Conservation (phyloP, 2,888 invertebrate genomes). For the Volucella inflata region DNA sequence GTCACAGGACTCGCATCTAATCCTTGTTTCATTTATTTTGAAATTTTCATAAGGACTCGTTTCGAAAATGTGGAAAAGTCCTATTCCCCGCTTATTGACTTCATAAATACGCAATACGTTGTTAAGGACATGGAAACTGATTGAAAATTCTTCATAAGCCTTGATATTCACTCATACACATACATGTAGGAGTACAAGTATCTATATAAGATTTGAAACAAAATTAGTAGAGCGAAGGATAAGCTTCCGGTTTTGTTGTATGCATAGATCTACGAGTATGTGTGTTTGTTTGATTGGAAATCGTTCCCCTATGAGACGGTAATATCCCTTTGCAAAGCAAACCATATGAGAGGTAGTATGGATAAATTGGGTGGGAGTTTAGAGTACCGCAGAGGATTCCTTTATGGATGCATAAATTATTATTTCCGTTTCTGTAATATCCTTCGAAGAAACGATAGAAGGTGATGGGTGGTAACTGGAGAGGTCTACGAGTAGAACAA, state of each 20-base stretch:
- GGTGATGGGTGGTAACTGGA: background rate
- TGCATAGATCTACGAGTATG: too few species aligned
- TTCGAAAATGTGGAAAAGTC: slow-evolving; percentile 16
- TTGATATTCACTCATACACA: slow-evolving; percentile 8
- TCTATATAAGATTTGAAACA: background rate
- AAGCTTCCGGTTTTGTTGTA: slow-evolving; percentile 46
- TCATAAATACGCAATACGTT: slow-evolving; percentile 61
- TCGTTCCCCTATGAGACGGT: slow-evolving; percentile 64
- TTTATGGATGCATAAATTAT: slow-evolving; percentile 70
- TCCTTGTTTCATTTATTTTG: slow-evolving; percentile 7
- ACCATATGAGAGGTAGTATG: slow-evolving; percentile 1
- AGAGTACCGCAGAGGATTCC: slow-evolving; percentile 60
- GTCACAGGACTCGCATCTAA: slow-evolving; percentile 10
- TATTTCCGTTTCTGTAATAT: slow-evolving; percentile 66
- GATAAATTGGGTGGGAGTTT: slow-evolving; percentile 25
- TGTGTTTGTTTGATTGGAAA: slow-evolving; percentile 50
- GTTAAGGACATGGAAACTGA: slow-evolving; percentile 63
- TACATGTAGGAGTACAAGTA: too few species aligned
- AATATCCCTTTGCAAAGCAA: slow-evolving; percentile 45
- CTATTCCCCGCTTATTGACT: slow-evolving; percentile 29
- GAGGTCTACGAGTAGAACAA: too few species aligned
- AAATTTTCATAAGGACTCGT: slow-evolving; percentile 29
- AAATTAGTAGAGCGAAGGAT: slow-evolving; percentile 10
- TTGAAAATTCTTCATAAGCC: slow-evolving; percentile 60
- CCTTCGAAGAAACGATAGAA: slow-evolving; percentile 52